Evolutionary conservation across 2,888 invertebrate genomes (phyloP).

Genomic region (Anthophora plumipes): DNA sequence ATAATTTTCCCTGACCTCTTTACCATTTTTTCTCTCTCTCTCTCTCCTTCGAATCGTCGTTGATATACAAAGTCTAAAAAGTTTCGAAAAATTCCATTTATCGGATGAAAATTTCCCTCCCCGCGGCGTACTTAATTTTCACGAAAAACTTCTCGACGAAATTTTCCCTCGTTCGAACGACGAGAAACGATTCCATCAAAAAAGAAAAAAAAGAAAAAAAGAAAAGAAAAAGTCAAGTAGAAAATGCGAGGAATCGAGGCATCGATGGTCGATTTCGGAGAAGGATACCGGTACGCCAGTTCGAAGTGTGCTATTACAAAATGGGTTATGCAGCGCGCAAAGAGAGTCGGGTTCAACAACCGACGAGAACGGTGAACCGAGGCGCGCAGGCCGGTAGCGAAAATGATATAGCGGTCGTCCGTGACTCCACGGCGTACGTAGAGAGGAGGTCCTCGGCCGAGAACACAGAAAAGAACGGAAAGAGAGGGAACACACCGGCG

Average conservation of each 20-base stretch:
- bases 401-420: constrained; percentile 80
- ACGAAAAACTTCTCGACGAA: too few relatives aligned
- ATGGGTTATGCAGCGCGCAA: constrained; percentile 84
- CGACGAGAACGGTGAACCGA: constrained; percentile 77
- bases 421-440: constrained; percentile 66
- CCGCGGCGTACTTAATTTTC: too few relatives aligned
- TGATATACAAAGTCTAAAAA: too few relatives aligned
- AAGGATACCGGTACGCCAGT: constrained; percentile 81
- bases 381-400: constrained; percentile 78
- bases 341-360: constrained; percentile 83
- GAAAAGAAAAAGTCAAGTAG: not conserved
- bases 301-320: constrained; percentile 85
- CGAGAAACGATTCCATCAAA: not conserved
- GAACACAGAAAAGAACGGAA: constrained; percentile 34
- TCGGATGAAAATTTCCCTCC: too few relatives aligned
- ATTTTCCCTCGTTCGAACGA: too few relatives aligned
- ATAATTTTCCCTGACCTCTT: too few relatives aligned
- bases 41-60: too few relatives aligned
- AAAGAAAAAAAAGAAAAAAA: too few relatives aligned
- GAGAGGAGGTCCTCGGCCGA: constrained; percentile 54
- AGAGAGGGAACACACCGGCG: constrained; percentile 33
- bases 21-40: too few relatives aligned
- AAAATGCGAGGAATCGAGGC: not conserved
- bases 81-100: too few relatives aligned
- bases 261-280: constrained; percentile 60